Evolutionary conservation across 2,113 vertebrate species (phyloP).

Genomic region (Psettodes erumei): DNA sequence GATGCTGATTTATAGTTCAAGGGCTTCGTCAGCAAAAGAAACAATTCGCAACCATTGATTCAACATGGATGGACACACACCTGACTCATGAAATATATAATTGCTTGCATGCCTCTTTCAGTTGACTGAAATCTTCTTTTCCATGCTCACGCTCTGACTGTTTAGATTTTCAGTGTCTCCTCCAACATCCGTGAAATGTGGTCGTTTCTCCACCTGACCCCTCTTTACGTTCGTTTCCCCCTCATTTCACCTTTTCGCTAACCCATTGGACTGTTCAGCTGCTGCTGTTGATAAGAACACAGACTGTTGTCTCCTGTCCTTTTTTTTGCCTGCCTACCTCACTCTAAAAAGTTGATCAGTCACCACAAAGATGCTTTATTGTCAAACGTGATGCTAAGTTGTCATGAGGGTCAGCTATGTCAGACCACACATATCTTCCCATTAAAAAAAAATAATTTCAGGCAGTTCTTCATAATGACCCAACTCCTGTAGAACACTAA

Average conservation of each 20-base stretch:
- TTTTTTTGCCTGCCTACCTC: slow-evolving; percentile 14
- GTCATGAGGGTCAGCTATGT: slow-evolving; percentile 19
- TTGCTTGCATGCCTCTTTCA: not conserved
- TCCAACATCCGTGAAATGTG: slow-evolving; percentile 32
- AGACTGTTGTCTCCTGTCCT: slow-evolving; percentile 28
- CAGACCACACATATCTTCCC: slow-evolving; percentile 6
- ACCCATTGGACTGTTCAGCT: slow-evolving; percentile 43
- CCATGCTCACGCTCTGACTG: not conserved
- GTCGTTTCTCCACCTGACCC: slow-evolving; percentile 27
- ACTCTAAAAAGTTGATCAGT: slow-evolving; percentile 12
- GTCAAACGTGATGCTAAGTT: slow-evolving; percentile 29
- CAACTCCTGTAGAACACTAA: slow-evolving; percentile 30
- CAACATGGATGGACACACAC: not conserved
- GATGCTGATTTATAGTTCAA: not conserved
- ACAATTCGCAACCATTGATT: not conserved
- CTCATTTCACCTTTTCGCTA: slow-evolving; percentile 44
- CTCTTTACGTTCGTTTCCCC: slow-evolving; percentile 22
- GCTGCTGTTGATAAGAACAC: slow-evolving; percentile 23
- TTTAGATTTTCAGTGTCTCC: slow-evolving; percentile 2
- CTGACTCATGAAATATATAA: not conserved
- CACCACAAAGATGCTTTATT: slow-evolving; percentile 23
- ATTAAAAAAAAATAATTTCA: slow-evolving; percentile 18
- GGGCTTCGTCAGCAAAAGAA: not conserved
- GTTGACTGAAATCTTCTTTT: not conserved
- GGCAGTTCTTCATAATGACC: slow-evolving; percentile 26